Evolutionary conservation across 2,113 vertebrate species (phyloP).

Genomic region (Periophthalmodon schlosseri): DNA sequence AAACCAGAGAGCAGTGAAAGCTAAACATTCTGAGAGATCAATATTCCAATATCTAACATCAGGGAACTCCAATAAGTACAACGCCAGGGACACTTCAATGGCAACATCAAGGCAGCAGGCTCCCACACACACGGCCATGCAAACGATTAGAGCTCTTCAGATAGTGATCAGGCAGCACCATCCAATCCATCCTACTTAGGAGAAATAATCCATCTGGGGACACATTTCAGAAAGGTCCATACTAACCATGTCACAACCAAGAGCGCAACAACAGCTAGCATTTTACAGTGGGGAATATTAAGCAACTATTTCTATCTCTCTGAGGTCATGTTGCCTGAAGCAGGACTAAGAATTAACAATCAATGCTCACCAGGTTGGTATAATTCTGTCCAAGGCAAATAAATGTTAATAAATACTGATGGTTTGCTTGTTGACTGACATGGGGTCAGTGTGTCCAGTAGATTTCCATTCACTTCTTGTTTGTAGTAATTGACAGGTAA

Average conservation of each 20-base stretch:
- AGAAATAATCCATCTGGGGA: conserved; percentile 71
- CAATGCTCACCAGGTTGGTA: conserved; percentile 70
- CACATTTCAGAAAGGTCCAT: conserved; percentile 77
- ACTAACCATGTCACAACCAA: conserved; percentile 70
- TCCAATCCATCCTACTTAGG: conserved; percentile 80
- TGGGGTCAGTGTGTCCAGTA: background rate
- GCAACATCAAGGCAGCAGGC: conserved; percentile 75
- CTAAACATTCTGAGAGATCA: conserved; percentile 79
- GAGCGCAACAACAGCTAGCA: conserved; percentile 63
- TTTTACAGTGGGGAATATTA: conserved; percentile 59
- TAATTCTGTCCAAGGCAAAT: conserved; percentile 52
- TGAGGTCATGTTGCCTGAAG: conserved; percentile 65
- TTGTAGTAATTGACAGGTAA: conserved; percentile 1
- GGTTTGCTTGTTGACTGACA: conserved; percentile 6
- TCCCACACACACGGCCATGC: conserved; percentile 36
- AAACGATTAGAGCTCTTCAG: conserved; percentile 73
- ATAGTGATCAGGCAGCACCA: conserved; percentile 73
- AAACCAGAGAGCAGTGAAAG: conserved; percentile 80
- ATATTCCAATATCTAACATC: conserved; percentile 82
- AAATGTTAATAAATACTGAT: conserved; percentile 49
- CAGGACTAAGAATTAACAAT: conserved; percentile 64
- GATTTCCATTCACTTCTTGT: conserved; percentile 7
- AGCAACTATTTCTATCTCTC: conserved; percentile 61
- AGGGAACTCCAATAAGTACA: conserved; percentile 82
- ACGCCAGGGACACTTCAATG: conserved; percentile 80